phyloP scores from a whole-genome alignment of 2,797 vertebrate genomes.

The Leptoclinus maculatus region DNA sequence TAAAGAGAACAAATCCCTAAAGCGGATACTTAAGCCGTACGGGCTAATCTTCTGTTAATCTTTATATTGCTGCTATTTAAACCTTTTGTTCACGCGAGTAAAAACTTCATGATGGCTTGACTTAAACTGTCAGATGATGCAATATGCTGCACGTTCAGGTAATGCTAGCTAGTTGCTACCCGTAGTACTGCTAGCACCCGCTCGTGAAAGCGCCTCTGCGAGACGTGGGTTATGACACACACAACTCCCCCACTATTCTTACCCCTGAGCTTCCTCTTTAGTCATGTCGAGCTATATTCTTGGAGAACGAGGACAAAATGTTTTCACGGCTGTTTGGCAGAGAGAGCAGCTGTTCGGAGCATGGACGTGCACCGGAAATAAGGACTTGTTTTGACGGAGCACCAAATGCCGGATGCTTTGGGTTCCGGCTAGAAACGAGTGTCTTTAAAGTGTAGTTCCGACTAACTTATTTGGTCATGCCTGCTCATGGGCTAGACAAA shows the following conservation, averaged over 20 bases:
- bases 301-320: slow-evolving; percentile 16
- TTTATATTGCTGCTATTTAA: background rate
- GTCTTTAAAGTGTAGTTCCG: slow-evolving; percentile 47
- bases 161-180: slow-evolving; percentile 56
- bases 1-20: background rate
- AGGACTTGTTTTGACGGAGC: slow-evolving; percentile 65
- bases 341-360: slow-evolving; percentile 71
- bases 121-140: slow-evolving; percentile 75
- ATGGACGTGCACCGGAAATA: slow-evolving; percentile 63
- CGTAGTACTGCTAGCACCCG: slow-evolving; percentile 5
- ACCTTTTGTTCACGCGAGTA: background rate
- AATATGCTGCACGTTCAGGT: slow-evolving; percentile 65
- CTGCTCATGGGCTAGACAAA: background rate
- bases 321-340: slow-evolving; percentile 28
- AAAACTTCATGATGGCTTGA: background rate
- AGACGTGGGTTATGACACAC: background rate
- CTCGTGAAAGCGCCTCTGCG: background rate
- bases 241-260: slow-evolving; percentile 48
- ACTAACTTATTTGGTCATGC: background rate
- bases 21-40: background rate
- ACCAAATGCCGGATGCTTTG: slow-evolving; percentile 37
- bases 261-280: slow-evolving; percentile 83
- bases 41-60: background rate
- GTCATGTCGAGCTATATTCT: slow-evolving; percentile 75
- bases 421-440: slow-evolving; percentile 75